Evolutionary conservation across 1,140 invertebrate species (phyloP), one percentile per base, ranked within the genome.

Genomic region (Solen grandis): DNA sequence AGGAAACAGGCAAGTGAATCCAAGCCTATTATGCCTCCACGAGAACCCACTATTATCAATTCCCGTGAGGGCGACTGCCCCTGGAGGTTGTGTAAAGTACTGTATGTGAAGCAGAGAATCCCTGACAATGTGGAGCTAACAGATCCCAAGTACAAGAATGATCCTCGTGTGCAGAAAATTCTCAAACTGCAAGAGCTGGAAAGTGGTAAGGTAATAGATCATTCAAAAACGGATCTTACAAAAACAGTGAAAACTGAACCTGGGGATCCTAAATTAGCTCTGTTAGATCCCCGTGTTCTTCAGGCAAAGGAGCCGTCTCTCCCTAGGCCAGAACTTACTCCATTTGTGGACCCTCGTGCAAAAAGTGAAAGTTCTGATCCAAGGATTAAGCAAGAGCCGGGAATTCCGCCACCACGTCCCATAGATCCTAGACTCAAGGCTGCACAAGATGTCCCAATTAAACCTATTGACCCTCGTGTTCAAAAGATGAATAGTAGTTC

Each of bases 121-220:
- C 62, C 69, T 5, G 50, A 33, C 5, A 68, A 81, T 68, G 22
- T 91, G 0, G 84, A 90, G 77, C 33, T 86, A 19, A 73, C 79
- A 38, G 85, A 90, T 74, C 55, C 79, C 8, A 57, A 72, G 31
- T 89, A 81, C 55, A 86, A 85, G 66, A 65, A 79, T 78, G 89
- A 90, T 76, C 89, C 89, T 13, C 78, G 89, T 36, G 82, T 89
- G 31, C 85, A 88, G 80, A 85, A 86, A 77, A 66, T 84, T 29
- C 50, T 84, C 5, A 79, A 79, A 70, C 13, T 69, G 35, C 76
- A 79, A 57, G 66, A 69, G 62, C 29, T 65, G 29, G 74, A 76
- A 60, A 76, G 60, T 76, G 74, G 74, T 13, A 63, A 76, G 66
- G 74, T 76, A 46, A 76, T 76, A 33, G 74, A 76, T 55, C 74